Evolutionary conservation across 2,797 vertebrate species (phyloP).

Genomic region (Semaprochilodus insignis): DNA sequence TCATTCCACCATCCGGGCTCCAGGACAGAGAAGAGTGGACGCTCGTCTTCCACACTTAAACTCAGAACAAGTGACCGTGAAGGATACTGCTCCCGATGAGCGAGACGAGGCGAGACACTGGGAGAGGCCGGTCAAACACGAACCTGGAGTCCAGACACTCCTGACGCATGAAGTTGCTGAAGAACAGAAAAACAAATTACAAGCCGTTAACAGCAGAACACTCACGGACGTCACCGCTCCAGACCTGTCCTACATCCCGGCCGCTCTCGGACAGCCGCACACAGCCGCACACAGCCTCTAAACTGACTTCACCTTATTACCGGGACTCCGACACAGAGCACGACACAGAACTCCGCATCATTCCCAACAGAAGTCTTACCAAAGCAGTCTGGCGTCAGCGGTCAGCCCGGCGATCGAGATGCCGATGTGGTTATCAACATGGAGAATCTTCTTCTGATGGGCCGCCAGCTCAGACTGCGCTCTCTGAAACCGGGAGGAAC

Average conservation of each 20-base stretch:
- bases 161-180: conserved; percentile 98
- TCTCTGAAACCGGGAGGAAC: conserved; percentile 76
- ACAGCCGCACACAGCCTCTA: too few relatives aligned
- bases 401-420: conserved; percentile 98
- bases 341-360: too few relatives aligned
- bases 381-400: conserved; percentile 93
- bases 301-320: not conserved
- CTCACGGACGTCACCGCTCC: not conserved
- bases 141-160: conserved; percentile 98
- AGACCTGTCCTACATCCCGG: not conserved
- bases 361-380: conserved; percentile 72
- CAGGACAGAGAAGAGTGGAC: too few relatives aligned
- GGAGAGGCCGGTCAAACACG: conserved; percentile 95
- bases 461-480: conserved; percentile 98
- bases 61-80: conserved; percentile 16
- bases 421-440: conserved; percentile 96
- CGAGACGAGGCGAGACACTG: conserved; percentile 92
- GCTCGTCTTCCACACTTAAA: not conserved
- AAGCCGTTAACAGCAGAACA: not conserved
- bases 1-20: too few relatives aligned
- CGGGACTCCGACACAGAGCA: too few relatives aligned
- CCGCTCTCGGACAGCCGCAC: not conserved
- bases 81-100: conserved; percentile 99
- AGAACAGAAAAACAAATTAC: not conserved
- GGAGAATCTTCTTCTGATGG: conserved; percentile 98